phyloP scores from a whole-genome alignment of 2,888 invertebrate genomes.

The Ephialtes manifestator region DNA sequence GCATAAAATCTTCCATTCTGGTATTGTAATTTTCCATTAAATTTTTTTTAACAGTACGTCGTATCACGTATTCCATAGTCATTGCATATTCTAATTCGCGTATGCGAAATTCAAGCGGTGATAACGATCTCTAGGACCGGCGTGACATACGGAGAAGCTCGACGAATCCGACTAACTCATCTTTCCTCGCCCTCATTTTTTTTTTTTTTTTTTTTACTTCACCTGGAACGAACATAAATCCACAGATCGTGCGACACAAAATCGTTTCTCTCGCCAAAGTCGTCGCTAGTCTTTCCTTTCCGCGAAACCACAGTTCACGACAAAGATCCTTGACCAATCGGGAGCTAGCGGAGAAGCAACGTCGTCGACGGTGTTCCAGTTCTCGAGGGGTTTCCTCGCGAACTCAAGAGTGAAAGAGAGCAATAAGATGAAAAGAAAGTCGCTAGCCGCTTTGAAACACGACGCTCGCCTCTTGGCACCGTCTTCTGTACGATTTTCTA shows the following conservation, averaged over 20 bases:
- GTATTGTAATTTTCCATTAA: too few relatives aligned
- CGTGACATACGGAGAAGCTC: slow-evolving; percentile 26
- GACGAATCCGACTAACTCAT: slow-evolving; percentile 34
- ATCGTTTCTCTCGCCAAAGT: slow-evolving; percentile 45
- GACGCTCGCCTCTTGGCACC: slow-evolving; percentile 41
- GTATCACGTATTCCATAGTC: slow-evolving; percentile 44
- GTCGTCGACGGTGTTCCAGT: slow-evolving; percentile 27
- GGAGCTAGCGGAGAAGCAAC: slow-evolving; percentile 22
- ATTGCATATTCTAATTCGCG: slow-evolving; percentile 47
- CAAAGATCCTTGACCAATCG: slow-evolving; percentile 54
- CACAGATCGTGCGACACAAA: slow-evolving; percentile 43
- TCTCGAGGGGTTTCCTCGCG: slow-evolving; percentile 43
- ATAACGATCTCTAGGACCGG: slow-evolving; percentile 55
- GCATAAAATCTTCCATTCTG: too few relatives aligned
- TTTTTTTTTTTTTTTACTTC: slow-evolving; percentile 17
- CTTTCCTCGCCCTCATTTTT: slow-evolving; percentile 12
- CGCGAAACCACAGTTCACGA: slow-evolving; percentile 25
- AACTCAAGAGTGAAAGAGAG: slow-evolving; percentile 49
- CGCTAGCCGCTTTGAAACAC: slow-evolving; percentile 48
- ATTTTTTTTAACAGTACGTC: too few relatives aligned
- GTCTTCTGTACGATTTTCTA: slow-evolving; percentile 17
- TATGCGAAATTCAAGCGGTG: slow-evolving; percentile 49
- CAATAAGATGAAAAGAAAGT: slow-evolving; percentile 41
- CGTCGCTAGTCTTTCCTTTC: slow-evolving; percentile 14
- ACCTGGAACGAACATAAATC: slow-evolving; percentile 33